phyloP scores from a whole-genome alignment of 2,797 vertebrate species.

The Pangasius mekongensis region DNA sequence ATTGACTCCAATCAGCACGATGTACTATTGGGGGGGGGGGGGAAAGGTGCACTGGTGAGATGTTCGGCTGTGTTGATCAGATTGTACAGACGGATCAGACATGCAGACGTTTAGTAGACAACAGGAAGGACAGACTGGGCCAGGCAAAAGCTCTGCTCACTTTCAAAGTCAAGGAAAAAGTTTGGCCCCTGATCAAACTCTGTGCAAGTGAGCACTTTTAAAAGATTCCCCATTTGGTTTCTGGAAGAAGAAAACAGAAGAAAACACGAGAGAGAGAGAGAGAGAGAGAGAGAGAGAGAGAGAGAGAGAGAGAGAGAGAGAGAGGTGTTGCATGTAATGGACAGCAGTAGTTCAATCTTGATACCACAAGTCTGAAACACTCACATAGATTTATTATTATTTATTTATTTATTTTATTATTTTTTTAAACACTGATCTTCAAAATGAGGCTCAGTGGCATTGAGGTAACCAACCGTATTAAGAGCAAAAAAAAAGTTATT shows the following conservation, averaged over 20 bases:
- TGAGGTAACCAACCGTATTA: background rate
- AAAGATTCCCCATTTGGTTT: slow-evolving; percentile 91
- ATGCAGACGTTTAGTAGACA: slow-evolving; percentile 63
- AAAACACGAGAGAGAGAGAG: slow-evolving; percentile 1
- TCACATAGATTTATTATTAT: slow-evolving; percentile 2
- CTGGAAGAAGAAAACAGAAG: slow-evolving; percentile 76
- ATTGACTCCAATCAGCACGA: background rate
- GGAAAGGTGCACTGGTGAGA: background rate
- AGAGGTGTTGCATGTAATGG: slow-evolving; percentile 63
- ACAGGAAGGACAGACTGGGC: slow-evolving; percentile 63
- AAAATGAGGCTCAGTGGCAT: background rate
- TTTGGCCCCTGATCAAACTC: slow-evolving; percentile 93
- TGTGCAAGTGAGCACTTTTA: slow-evolving; percentile 94
- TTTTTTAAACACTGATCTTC: background rate
- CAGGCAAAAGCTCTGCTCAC: slow-evolving; percentile 83
- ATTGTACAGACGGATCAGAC: slow-evolving; percentile 20
- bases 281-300: background rate
- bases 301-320: slow-evolving; percentile 12
- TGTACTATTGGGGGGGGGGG: no score
- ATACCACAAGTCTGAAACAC: slow-evolving; percentile 10
- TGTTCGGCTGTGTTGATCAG: background rate
- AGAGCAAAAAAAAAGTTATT: background rate
- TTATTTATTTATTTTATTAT: background rate
- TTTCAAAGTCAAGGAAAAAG: slow-evolving; percentile 98
- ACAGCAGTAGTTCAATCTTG: slow-evolving; percentile 43